Evolutionary conservation across 2,888 invertebrate species (phyloP).

Genomic region (Clistopyga incitator): DNA sequence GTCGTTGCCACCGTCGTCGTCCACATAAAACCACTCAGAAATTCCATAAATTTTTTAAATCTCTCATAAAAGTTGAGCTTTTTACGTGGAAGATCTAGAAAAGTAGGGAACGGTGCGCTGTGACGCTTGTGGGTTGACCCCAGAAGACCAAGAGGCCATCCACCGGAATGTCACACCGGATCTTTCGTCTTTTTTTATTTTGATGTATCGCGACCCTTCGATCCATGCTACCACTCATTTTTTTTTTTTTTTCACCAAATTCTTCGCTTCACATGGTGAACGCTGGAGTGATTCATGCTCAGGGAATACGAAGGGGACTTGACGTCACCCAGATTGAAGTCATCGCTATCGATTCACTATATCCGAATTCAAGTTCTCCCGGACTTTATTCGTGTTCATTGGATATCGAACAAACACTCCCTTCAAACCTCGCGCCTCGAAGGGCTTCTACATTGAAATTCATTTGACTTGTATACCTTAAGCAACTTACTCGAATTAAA

Average conservation of each 20-base stretch:
- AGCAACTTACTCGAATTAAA: background rate
- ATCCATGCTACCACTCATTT: constrained; percentile 8
- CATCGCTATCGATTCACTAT: constrained; percentile 25
- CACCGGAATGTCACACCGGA: constrained; percentile 31
- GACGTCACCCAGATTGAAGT: constrained; percentile 30
- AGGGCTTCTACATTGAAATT: background rate
- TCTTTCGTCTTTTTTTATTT: constrained; percentile 62
- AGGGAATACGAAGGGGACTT: background rate
- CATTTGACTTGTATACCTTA: background rate
- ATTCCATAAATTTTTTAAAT: constrained; percentile 79
- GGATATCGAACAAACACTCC: background rate
- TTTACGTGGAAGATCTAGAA: constrained; percentile 54
- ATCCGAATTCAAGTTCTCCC: background rate
- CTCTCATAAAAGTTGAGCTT: constrained; percentile 73
- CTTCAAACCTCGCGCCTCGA: background rate
- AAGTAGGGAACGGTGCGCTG: background rate
- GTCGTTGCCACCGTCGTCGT: constrained; percentile 34
- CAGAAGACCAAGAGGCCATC: constrained; percentile 11
- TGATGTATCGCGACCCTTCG: constrained; percentile 45
- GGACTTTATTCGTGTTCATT: background rate
- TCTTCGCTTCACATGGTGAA: constrained; percentile 3
- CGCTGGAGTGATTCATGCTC: background rate
- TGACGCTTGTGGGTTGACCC: background rate
- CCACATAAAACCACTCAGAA: constrained; percentile 74
- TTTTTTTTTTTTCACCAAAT: constrained; percentile 11